A percentile compares a stretch with the other conserved stretches of the same genome.
phyloP scores from a whole-genome alignment of 2,113 vertebrate species.

The Sitta europaea region DNA sequence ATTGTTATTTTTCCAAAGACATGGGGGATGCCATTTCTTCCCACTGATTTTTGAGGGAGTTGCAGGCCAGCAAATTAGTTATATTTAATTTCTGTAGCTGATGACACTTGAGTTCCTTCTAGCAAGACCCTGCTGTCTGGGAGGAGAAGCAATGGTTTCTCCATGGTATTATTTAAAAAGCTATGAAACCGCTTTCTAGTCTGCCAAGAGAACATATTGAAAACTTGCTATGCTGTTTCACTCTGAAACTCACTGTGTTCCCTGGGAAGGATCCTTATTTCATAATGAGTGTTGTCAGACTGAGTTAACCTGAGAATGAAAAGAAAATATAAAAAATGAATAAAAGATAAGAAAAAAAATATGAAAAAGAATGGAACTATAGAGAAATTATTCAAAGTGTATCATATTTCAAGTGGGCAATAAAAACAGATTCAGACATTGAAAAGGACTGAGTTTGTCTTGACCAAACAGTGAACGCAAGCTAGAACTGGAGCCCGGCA shows the following conservation, averaged over 20 bases:
- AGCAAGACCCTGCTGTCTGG: not conserved
- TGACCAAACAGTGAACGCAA: not conserved
- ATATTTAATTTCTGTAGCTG: not conserved
- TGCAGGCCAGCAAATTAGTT: rapidly evolving
- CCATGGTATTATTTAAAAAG: not conserved
- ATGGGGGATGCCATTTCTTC: not conserved
- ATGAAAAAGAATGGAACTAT: not conserved
- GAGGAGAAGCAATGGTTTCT: not conserved
- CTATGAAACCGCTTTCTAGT: not conserved
- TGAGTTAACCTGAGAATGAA: not conserved
- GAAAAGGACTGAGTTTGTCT: not conserved
- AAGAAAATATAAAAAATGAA: not conserved
- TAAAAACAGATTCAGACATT: not conserved
- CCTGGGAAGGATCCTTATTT: not conserved
- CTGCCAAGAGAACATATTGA: not conserved
- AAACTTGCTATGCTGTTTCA: not conserved
- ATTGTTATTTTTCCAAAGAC: not conserved
- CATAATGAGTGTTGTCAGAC: not conserved
- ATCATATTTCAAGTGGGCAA: not conserved
- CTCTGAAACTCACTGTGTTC: not conserved
- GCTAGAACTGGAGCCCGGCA: not conserved
- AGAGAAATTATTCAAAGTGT: not conserved
- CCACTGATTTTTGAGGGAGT: not conserved
- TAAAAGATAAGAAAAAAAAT: too few relatives aligned
- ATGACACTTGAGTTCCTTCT: not conserved